Base-by-base conservation (phyloP, 2,113 vertebrate genomes). In the Saiga tatarica region DNA sequence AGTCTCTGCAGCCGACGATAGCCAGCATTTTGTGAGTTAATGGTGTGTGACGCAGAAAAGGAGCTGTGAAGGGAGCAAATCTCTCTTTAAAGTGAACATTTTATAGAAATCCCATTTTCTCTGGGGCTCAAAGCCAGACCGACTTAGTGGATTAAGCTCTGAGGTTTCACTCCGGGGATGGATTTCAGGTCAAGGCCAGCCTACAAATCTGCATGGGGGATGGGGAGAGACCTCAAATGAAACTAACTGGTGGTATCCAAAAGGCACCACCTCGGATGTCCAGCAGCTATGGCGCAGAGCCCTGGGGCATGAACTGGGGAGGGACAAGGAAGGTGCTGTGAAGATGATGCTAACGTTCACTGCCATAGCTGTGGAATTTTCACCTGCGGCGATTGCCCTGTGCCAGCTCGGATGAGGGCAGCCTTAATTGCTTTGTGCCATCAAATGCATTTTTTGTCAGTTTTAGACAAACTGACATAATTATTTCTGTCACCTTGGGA, bases 61-160 rank as follows among this genome's bases (percentile, higher is more conserved):
- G 95, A 97, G 85, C 91, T 96, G 83, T 87, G 97, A 97, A 97
- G 92, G 97, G 91, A 97, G 97, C 88, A 98, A 98, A 98, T 97
- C 98, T 98, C 97, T 97, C 98, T 98, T 97, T 97, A 98, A 98
- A 98, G 64, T 87, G 89, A 98, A 98, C 98, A 96, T 98, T 92
- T 97, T 97, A 87, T 97, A 98, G 99, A 98, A 98, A 98, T 97
- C 97, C 91, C 95, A 98, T 23, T 98, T 98, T 96, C 95, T 97
- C 91, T 82, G 92, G 89, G 95, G 98, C 94, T 97, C 93, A 95
- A 97, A 98, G 97, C 81, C 90, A 98, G 98, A 83, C 95, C 2
- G 81, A 98, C 83, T 98, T 98, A 97, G 95, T 91, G 98, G 89
- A 95, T 98, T 98, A 98, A 98, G 93, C 92, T 97, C 76, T 85